Evolutionary conservation across 2,797 vertebrate species (phyloP), one percentile per base, ranked within the genome.

Genomic region (Sebastes vulpes): DNA sequence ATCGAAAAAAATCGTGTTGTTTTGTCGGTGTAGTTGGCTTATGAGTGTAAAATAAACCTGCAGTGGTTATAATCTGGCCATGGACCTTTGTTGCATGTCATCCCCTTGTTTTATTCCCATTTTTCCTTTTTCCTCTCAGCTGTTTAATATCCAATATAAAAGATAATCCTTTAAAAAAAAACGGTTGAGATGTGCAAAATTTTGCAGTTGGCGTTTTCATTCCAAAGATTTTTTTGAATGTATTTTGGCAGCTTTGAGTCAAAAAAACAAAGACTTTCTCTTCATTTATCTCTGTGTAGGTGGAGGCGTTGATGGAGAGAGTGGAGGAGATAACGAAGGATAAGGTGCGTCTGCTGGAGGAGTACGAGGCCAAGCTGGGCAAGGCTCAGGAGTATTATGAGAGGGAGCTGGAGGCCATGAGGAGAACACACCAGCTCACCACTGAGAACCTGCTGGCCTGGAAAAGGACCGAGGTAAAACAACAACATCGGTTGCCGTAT

Each of bases 351-450:
- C 92, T 99, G 42, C 96, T 98, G 87, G 98, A 99, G 92, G 98
- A 99, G 78, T 99, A 97, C 9, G 98, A 99, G 93, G 94, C 96
- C 82, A 99, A 98, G 93, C 94, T 99, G 85, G 96, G 82, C 77
- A 98, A 99, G 87, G 98, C 98, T 20, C 98, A 99, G 82, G 97
- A 96, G 65, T 99, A 98, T 85, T 99, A 99, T 64, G 98, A 99
- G 74, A 95, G 97, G 1, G 98, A 99, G 91, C 96, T 99, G 82
- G 98, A 99, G 89, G 97, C 97, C 82, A 97, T 99, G 96, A 97
- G 98, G 92, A 96, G 98, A 54, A 98, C 98, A 0, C 98, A 99
- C 84, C 97, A 98, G 88, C 97, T 99, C 84, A 98, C 98, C 69
- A 97, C 98, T 0, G 98, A 99, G 92, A 99, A 97, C 89, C 94